Base-by-base conservation (phyloP, 2,888 invertebrate genomes). In the Eurytoma adleriae region DNA sequence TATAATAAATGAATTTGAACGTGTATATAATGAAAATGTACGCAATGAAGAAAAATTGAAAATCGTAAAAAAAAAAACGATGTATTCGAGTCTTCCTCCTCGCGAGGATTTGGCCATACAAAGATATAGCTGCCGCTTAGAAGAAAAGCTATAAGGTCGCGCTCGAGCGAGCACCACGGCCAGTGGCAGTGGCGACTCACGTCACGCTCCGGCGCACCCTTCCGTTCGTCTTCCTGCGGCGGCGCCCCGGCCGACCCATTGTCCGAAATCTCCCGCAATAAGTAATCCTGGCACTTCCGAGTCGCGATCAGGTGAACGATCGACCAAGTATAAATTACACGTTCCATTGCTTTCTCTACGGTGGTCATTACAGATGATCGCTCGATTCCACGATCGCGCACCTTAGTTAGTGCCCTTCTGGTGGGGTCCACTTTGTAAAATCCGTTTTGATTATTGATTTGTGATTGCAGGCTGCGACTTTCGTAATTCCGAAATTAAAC, bases 91-190 rank as follows among this genome's bases (percentile, higher is more conserved):
- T 40, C 7, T 40, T 40, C 40, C 0, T 40, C 40, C 5, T 40
- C 40, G 4, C 7, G 40, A 4, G 40, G 7, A 24, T 24, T 24
- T 40, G 5, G 40, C 40, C 4, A 7, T 7, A 40, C 3, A 4
- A 7, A 40, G 40, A n/a, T 7, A 40, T 7, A 1, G 40, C 40
- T 7, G 40, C 40, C 40, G 40, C 40, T 40, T 40, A 40, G 7
- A 40, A 40, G 40, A 40, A 16, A 50, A 13, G 71, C 14, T 4
- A n/a, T n/a, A 24, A 48, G 14, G 59, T 74, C 13, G 40, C 50
- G 27, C 24, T 20, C 59, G 57, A 75, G 75, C 68, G 52, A 59
- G 57, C 75, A 59, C n/a, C 75, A 59, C 59, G 75, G 67, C 59
- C 75, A 40, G 18, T 2, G 40, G 40, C 40, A 40, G 40, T 40